Base-by-base conservation (phyloP, 1,140 invertebrate genomes). In the Papilio glaucus region DNA sequence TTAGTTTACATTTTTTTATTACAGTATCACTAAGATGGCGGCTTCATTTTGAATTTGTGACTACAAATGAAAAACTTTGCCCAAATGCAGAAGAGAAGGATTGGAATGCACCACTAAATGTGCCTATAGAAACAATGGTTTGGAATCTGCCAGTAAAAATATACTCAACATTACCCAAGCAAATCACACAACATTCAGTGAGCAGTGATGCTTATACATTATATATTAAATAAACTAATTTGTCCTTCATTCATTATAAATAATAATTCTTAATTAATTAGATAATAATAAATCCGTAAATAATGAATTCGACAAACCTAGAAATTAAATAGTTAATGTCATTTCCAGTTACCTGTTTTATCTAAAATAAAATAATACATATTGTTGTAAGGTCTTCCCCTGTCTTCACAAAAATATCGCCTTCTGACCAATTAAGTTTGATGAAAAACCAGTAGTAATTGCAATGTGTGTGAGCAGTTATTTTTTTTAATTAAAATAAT, bases 21-120 rank as follows among this genome's bases (percentile, higher is more conserved):
- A 80, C 95, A 95, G 97, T 99, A 0, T 96, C 95, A 61, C 93
- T 99, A 61, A 96, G 96, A 87, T 99, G 98, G 98, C 94, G 97
- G 70, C 93, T 99, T 21, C 98, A 99, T 93, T 99, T 99, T 93
- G 98, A 99, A 90, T 99, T 99, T 94, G 98, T 99, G 0, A 99
- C 98, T 3, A 96, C 95, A 29, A 94, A 89, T 82, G 90, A 93
- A 57, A 91, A 82, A 42, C 93, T 79, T 94, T 85, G 89, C 83
- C 95, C 83, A 1, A 86, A 81, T 21, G 73, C 76, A 21, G 89
- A 93, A 61, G 93, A 95, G 45, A 91, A 91, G 33, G 95, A 95
- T 71, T 98, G 98, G 96, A 96, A 96, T 82, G 98, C 97, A 18
- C 98, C 98, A 0, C 92, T 95, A 6, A 95, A 95, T 74, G 91